phyloP scores from a whole-genome alignment of 2,797 vertebrate species.

The Cyprinodon diabolis region DNA sequence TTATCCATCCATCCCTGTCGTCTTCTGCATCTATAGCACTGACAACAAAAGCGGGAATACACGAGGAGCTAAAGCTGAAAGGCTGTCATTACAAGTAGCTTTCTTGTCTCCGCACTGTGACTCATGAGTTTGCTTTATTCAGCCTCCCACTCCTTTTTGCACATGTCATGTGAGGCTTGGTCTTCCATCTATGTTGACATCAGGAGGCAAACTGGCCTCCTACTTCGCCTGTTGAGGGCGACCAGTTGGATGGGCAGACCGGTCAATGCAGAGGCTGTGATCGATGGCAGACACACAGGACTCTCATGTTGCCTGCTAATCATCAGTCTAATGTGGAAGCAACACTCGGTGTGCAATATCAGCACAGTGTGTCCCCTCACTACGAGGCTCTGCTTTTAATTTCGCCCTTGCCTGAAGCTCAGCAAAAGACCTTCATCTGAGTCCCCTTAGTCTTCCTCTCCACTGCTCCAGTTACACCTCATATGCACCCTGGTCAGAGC shows the following conservation, averaged over 20 bases:
- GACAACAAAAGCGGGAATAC: slow-evolving; percentile 52
- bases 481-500: slow-evolving; percentile 49
- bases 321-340: slow-evolving; percentile 45
- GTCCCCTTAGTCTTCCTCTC: slow-evolving; percentile 39
- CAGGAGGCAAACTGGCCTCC: slow-evolving; percentile 66
- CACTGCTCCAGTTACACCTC: slow-evolving; percentile 68
- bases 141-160: slow-evolving; percentile 76
- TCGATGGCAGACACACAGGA: slow-evolving; percentile 53
- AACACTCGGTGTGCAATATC: slow-evolving; percentile 37
- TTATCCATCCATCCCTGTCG: slow-evolving; percentile 31
- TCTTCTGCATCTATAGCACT: slow-evolving; percentile 36
- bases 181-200: slow-evolving; percentile 61
- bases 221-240: slow-evolving; percentile 45
- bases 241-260: slow-evolving; percentile 45
- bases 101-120: slow-evolving; percentile 69
- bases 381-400: slow-evolving; percentile 42
- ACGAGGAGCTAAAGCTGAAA: slow-evolving; percentile 69
- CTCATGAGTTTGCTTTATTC: slow-evolving; percentile 68
- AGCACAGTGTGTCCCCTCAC: slow-evolving; percentile 34
- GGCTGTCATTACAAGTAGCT: slow-evolving; percentile 69
- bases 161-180: slow-evolving; percentile 75
- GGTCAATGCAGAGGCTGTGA: slow-evolving; percentile 46
- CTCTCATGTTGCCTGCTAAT: slow-evolving; percentile 49
- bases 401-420: slow-evolving; percentile 48
- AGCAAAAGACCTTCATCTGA: slow-evolving; percentile 28